Evolutionary conservation across 2,113 vertebrate genomes (phyloP).

Genomic region (Campylomormyrus tamandua): DNA sequence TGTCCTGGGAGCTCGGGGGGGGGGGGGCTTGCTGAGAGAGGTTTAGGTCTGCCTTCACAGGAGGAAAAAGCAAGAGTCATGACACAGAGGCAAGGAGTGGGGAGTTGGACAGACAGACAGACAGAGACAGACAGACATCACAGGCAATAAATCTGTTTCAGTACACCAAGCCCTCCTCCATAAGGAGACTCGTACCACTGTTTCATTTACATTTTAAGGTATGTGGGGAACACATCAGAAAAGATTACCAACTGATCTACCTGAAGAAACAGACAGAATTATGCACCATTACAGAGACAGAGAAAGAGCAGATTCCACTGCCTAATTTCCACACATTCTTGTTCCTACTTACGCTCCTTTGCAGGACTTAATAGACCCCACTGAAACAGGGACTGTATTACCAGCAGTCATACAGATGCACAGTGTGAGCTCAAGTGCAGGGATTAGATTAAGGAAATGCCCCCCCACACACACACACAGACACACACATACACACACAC

Average conservation of each 20-base stretch:
- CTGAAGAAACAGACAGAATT: background rate
- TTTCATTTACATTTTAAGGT: background rate
- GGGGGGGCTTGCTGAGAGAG: conserved; percentile 20
- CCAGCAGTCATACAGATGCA: background rate
- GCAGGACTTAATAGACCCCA: background rate
- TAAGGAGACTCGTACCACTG: background rate
- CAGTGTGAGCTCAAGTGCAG: no score
- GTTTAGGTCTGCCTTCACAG: background rate
- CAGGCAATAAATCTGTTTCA: background rate
- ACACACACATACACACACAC: no score
- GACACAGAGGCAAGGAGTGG: background rate
- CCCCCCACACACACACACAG: conserved; percentile 29
- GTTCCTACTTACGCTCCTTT: background rate
- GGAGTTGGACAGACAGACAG: background rate
- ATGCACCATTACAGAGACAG: background rate
- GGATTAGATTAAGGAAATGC: conserved; percentile 29
- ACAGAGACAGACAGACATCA: background rate
- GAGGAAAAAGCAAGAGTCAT: background rate
- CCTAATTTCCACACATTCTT: background rate
- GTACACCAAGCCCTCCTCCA: background rate
- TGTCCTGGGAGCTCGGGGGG: background rate
- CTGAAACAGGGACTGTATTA: background rate
- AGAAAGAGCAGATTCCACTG: background rate
- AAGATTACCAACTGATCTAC: background rate
- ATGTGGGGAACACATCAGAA: background rate